A percentile compares a stretch with the other conserved stretches of the same genome.
Evolutionary conservation across 2,888 invertebrate species (phyloP).

Genomic region (Chalcosyrphus nemorum): DNA sequence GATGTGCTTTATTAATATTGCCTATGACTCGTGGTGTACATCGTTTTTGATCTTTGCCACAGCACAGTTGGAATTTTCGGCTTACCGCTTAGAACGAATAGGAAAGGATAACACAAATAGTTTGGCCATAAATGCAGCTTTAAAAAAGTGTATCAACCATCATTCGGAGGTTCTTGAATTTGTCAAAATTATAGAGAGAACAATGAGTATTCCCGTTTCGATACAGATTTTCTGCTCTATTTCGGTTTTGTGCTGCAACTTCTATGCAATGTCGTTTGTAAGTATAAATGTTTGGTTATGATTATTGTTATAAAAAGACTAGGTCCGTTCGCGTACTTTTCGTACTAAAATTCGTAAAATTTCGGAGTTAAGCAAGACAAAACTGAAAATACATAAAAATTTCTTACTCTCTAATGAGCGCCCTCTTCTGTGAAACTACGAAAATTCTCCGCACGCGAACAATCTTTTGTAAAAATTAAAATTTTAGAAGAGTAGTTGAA

Average conservation of each 20-base stretch:
- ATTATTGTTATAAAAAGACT: too few relatives aligned
- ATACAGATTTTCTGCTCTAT: slow-evolving; percentile 77
- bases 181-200: slow-evolving; percentile 73
- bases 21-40: slow-evolving; percentile 76
- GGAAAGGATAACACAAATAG: slow-evolving; percentile 58
- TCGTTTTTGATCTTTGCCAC: slow-evolving; percentile 76
- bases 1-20: slow-evolving; percentile 76
- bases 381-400: too few relatives aligned
- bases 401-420: too few relatives aligned
- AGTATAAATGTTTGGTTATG: too few relatives aligned
- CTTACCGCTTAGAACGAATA: slow-evolving; percentile 75
- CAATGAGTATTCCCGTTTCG: slow-evolving; percentile 77
- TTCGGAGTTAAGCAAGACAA: too few relatives aligned
- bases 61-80: slow-evolving; percentile 77
- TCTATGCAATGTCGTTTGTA: slow-evolving; percentile 77
- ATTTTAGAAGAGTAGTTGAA: too few relatives aligned
- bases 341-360: too few relatives aligned
- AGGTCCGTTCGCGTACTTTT: too few relatives aligned
- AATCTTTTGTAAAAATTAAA: too few relatives aligned
- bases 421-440: too few relatives aligned
- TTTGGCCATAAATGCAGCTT: slow-evolving; percentile 60
- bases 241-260: slow-evolving; percentile 77
- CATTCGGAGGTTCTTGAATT: slow-evolving; percentile 74
- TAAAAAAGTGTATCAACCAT: slow-evolving; percentile 75
- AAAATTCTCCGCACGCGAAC: too few relatives aligned